Evolutionary conservation across 2,888 invertebrate species (phyloP), one percentile per base, ranked within the genome.

Genomic region (Aproaerema taeniolella): DNA sequence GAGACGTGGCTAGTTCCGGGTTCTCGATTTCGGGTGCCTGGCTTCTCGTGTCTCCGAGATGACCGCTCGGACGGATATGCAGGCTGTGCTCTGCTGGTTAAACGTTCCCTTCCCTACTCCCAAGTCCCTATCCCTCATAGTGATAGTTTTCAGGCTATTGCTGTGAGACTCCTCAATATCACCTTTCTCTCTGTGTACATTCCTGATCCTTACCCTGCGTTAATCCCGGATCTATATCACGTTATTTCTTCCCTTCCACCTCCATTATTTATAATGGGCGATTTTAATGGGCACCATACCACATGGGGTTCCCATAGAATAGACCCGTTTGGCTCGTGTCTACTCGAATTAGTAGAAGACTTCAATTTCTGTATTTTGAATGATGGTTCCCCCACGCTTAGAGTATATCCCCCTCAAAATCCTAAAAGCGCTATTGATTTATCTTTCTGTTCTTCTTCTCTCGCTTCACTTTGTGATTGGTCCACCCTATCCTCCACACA

Each of bases 1-100:
- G 49, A 50, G 44, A 43, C 47, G 11, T 53, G 53, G 49, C 31
- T 50, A n/a, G 20, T 39, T n/a, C 11, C 12, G 12, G 5, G 14
- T 12, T 26, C 26, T n/a, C n/a, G n/a, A 9, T 26, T 26, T 26
- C 13, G 42, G 15, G 14, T 48, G 2, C 37, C 40, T 2, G 52
- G 51, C 6, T 53, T 41, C 33, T 28, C 48, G 3, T 50, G 52
- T 41, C 41, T 54, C 5, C 41, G 53, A 11, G 48, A 52, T 38
- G 52, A 52, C 40, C 44, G 52, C 25, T 10, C 2, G 15, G 52
- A 56, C 24, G 52, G 52, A 1, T 45, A 48, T 31, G 55, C 33
- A 7, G 52, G 52, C 2, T 10, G 34, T 15, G 43, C 43, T 10
- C 15, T 50, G 3, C 12, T 43, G 0, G 31, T 39, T 24, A 31